Percentiles rank a stretch among this genome's conserved stretches.
Conservation (phyloP, 2,888 invertebrate species). For the Drosophila atripex region DNA sequence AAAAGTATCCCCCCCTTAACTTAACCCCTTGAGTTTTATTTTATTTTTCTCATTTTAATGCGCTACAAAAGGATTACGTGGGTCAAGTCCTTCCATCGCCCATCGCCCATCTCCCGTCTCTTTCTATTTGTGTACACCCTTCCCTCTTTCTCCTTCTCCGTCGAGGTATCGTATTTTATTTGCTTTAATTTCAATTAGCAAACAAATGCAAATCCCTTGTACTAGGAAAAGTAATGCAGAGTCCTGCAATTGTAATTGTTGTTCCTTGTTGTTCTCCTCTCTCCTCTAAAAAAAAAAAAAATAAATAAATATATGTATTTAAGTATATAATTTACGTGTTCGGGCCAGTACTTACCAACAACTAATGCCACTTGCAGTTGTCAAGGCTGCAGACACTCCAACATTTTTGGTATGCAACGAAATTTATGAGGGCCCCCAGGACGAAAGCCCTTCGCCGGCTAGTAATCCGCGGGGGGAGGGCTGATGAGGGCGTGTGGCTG, state of each 20-base stretch:
- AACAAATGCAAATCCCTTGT: conserved; percentile 73
- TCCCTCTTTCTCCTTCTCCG: background rate
- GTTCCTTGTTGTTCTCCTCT: conserved; percentile 29
- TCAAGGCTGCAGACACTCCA: conserved; percentile 70
- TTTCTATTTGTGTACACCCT: background rate
- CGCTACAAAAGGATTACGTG: conserved; percentile 83
- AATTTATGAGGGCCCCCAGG: conserved; percentile 40
- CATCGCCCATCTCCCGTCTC: background rate
- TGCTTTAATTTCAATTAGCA: conserved; percentile 80
- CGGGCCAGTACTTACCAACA: conserved; percentile 13
- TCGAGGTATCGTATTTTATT: conserved; percentile 52
- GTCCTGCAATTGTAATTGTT: conserved; percentile 43
- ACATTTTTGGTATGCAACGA: conserved; percentile 29
- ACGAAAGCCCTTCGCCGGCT: background rate
- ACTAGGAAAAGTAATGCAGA: conserved; percentile 59
- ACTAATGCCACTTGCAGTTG: conserved; percentile 78
- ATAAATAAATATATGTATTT: background rate
- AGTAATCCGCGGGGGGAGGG: background rate
- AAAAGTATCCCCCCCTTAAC: background rate
- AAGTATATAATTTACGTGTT: background rate
- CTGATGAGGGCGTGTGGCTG: background rate
- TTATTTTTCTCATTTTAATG: conserved; percentile 51
- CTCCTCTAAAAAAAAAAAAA: background rate
- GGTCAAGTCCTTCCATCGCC: conserved; percentile 60
- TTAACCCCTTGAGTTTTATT: background rate